Percentiles rank a stretch among this genome's conserved stretches.
phyloP scores from a whole-genome alignment of 2,113 vertebrate genomes.

The Gallinago paraguaiae region DNA sequence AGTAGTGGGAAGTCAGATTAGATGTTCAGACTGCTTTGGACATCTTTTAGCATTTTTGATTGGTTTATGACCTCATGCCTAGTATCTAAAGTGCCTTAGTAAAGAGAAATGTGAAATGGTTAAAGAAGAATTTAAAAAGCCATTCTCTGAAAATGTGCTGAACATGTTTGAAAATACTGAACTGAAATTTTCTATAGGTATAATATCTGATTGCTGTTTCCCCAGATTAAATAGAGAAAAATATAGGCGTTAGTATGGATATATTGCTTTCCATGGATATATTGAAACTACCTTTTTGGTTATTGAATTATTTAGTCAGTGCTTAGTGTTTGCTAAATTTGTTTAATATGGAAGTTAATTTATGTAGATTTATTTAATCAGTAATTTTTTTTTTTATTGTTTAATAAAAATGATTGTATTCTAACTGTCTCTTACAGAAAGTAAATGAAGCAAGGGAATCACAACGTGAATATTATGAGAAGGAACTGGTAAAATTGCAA shows the following conservation, averaged over 20 bases:
- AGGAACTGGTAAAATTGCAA: conserved; percentile 84
- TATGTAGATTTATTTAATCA: neutral
- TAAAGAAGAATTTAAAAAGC: neutral
- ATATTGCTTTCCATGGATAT: neutral
- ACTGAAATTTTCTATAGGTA: neutral
- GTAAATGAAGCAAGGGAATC: conserved; percentile 88
- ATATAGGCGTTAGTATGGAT: neutral
- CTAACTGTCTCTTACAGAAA: conserved; percentile 75
- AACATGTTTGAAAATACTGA: neutral
- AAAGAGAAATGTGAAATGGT: neutral
- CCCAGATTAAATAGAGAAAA: neutral
- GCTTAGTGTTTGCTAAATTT: neutral
- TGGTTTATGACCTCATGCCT: neutral
- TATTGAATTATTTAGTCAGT: neutral
- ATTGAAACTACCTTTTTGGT: neutral
- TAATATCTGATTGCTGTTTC: neutral
- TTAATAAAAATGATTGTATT: neutral
- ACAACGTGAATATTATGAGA: conserved; percentile 86
- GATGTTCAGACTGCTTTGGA: neutral
- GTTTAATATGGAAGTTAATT: neutral
- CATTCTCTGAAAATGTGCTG: neutral
- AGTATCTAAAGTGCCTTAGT: neutral
- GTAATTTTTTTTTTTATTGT: neutral
- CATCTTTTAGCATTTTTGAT: neutral
- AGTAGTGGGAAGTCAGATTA: neutral